phyloP scores from a whole-genome alignment of 1,140 invertebrate genomes.

The Lepidurus apus region DNA sequence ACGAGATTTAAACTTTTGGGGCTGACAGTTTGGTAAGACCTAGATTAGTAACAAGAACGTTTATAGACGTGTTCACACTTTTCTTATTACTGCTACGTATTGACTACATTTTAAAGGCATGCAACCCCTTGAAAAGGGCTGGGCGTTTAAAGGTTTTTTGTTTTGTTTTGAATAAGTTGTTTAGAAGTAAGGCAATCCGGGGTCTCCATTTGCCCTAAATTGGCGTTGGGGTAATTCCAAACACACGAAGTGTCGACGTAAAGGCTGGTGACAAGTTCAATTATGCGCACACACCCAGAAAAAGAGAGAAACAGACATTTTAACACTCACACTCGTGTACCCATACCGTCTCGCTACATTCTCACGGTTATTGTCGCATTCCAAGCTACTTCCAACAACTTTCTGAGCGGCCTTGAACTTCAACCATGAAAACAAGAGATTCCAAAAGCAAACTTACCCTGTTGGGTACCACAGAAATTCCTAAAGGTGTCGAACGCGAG shows the following conservation, averaged over 20 bases:
- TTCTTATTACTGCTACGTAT: not conserved
- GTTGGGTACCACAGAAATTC: constrained; percentile 13
- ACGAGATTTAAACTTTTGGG: too few species aligned
- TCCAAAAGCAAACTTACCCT: not conserved
- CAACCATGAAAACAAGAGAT: not conserved
- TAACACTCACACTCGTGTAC: not conserved
- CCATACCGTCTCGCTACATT: not conserved
- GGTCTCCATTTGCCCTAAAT: constrained; percentile 21
- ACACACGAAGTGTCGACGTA: constrained; percentile 14
- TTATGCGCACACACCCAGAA: constrained; percentile 21
- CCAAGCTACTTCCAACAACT: not conserved
- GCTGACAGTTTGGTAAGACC: not conserved
- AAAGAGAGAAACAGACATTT: constrained; percentile 16
- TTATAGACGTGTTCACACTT: not conserved
- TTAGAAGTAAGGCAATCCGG: constrained; percentile 17
- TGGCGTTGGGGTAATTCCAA: constrained; percentile 18
- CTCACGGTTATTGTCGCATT: not conserved
- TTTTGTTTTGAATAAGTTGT: not conserved
- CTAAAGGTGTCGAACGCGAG: not conserved
- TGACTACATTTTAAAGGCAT: constrained; percentile 7
- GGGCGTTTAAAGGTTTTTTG: not conserved
- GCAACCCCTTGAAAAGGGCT: constrained; percentile 6
- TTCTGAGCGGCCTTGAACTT: not conserved
- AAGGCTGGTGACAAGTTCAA: constrained; percentile 15
- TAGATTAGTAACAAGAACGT: not conserved